Percentiles rank a stretch among this genome's conserved stretches.
Conservation (phyloP, 2,797 vertebrate species). For the Thripadectes ignobilis region DNA sequence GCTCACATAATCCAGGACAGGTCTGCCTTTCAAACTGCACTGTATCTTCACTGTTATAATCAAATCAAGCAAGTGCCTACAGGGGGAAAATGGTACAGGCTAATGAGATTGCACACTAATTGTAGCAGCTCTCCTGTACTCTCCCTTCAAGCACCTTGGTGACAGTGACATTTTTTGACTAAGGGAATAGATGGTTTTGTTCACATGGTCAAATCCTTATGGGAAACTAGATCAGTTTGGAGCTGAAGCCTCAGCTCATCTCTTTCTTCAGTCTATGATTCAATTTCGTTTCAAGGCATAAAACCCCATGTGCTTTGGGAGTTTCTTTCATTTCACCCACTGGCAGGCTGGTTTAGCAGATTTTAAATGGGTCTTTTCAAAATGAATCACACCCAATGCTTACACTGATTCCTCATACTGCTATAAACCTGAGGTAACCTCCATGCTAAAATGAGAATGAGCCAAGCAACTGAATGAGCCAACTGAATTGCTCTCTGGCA, state of each 20-base stretch:
- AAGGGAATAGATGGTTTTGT: neutral
- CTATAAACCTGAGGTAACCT: neutral
- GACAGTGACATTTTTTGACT: neutral
- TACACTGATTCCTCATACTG: neutral
- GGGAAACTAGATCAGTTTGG: neutral
- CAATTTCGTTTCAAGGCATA: neutral
- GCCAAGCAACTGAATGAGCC: neutral
- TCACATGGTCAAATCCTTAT: neutral
- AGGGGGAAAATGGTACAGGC: neutral
- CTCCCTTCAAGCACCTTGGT: neutral
- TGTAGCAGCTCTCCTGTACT: neutral
- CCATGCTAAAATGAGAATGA: neutral
- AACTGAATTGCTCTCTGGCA: neutral
- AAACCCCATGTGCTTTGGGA: accelerated
- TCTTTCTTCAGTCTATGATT: neutral
- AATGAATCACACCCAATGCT: neutral
- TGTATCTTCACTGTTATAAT: neutral
- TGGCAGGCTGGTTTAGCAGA: neutral
- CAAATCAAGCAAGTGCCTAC: neutral
- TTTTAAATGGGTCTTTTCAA: neutral
- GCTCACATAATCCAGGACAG: neutral
- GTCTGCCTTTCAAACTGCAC: conserved; percentile 5
- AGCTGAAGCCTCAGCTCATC: neutral
- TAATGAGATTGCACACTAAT: conserved; percentile 1
- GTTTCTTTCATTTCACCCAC: neutral